These are phyloP conservation scores for Caranx melampygus DNA, from an alignment of 2,113 vertebrate species.

Conservation along the genomic window DNA sequence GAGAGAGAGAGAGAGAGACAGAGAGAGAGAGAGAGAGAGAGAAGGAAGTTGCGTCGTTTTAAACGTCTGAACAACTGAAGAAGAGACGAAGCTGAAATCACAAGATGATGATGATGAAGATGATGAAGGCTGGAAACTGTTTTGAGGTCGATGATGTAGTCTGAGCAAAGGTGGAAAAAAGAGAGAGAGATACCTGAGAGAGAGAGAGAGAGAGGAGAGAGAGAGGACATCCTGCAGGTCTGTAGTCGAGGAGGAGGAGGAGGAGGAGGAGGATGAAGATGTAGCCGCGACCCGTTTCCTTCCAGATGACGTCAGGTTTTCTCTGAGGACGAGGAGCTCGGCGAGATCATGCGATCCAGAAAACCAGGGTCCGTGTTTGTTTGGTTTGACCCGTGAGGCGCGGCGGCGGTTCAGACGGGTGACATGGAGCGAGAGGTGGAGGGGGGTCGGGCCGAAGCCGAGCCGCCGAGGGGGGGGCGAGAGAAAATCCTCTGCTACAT, in stretches of 20 bases:
- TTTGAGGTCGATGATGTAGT: constrained; percentile 8
- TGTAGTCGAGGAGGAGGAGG: not conserved
- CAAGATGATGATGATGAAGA: too few species aligned
- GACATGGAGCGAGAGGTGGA: constrained; percentile 61
- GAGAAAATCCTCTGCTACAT: constrained; percentile 76
- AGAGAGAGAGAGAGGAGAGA: not conserved
- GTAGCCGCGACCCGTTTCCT: not conserved
- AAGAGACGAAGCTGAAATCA: constrained; percentile 6
- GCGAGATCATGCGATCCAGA: constrained; percentile 36
- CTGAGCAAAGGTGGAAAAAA: not conserved
- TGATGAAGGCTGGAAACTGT: not conserved
- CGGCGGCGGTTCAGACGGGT: constrained; percentile 24
- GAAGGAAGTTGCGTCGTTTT: constrained; percentile 51
- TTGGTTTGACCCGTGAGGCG: not conserved
- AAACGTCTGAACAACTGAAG: not conserved
- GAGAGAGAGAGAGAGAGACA: constrained; percentile 3
- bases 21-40: constrained; percentile 12
- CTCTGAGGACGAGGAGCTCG: not conserved
- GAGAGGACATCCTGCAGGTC: constrained; percentile 19
- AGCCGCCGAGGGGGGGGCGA: constrained; percentile 38
- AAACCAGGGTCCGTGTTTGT: not conserved
- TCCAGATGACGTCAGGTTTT: constrained; percentile 24
- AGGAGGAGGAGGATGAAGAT: not conserved
- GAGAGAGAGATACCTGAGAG: not conserved
- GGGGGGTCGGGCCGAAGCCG: constrained; percentile 30